Conservation (phyloP, 2,888 invertebrate genomes). For the Ectobius pallidus region DNA sequence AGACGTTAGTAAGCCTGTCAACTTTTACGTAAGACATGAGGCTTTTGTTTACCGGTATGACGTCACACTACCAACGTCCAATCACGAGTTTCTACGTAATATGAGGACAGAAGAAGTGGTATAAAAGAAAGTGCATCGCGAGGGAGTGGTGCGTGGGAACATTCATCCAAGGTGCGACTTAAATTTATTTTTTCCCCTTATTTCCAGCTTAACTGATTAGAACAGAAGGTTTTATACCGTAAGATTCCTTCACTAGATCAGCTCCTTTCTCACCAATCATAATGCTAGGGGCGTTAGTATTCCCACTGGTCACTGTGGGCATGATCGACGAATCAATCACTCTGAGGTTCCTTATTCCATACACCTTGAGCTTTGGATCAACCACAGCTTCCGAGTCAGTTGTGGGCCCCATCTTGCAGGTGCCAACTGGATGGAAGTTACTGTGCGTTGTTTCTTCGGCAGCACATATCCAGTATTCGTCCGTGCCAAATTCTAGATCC, state of each 20-base stretch:
- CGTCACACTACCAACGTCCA: too few relatives aligned
- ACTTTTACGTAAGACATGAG: too few relatives aligned
- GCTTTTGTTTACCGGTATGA: too few relatives aligned
- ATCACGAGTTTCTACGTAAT: too few relatives aligned
- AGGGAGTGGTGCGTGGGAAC: too few relatives aligned
- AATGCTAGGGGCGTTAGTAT: neutral
- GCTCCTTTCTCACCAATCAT: constrained; percentile 8
- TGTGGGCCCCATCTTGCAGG: neutral
- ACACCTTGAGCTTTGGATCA: neutral
- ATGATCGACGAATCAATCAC: neutral
- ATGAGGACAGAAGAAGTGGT: too few relatives aligned
- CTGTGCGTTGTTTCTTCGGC: neutral
- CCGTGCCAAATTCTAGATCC: neutral
- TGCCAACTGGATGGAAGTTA: neutral
- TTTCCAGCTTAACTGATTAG: too few relatives aligned
- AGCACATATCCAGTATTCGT: neutral
- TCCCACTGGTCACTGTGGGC: neutral
- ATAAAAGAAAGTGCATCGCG: too few relatives aligned
- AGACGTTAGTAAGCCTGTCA: too few relatives aligned
- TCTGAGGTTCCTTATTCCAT: neutral
- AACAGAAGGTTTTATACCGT: too few relatives aligned
- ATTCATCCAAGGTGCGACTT: too few relatives aligned
- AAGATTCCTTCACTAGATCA: constrained; percentile 1
- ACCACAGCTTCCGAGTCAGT: neutral
- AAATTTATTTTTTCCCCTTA: too few relatives aligned